Conservation (phyloP, 2,888 invertebrate species). For the Sinhomidia bicolor region DNA sequence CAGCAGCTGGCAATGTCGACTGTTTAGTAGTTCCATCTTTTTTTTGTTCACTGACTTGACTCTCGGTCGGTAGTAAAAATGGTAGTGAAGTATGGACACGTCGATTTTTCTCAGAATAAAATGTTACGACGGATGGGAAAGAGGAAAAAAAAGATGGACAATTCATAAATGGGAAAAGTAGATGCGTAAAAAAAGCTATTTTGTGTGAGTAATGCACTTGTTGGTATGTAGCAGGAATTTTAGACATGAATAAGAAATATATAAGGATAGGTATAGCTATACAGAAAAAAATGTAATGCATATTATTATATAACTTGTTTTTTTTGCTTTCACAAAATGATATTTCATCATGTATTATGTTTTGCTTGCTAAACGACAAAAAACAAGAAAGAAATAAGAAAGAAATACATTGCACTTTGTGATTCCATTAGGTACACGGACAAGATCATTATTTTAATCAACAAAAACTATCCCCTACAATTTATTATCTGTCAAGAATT, state of each 20-base stretch:
- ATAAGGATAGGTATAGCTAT: too few relatives aligned
- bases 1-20: constrained; percentile 60
- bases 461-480: constrained; percentile 21
- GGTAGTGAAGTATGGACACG: constrained; percentile 10
- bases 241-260: constrained; percentile 4
- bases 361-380: constrained; percentile 30
- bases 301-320: not conserved
- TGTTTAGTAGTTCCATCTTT: not conserved
- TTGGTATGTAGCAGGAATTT: constrained; percentile 34
- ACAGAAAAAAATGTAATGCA: too few relatives aligned
- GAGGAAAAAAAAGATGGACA: constrained; percentile 35
- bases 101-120: constrained; percentile 63
- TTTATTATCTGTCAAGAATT: constrained; percentile 61
- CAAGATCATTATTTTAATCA: constrained; percentile 60
- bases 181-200: constrained; percentile 4
- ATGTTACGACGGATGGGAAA: not conserved
- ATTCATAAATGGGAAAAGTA: constrained; percentile 28
- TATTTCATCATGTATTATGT: not conserved
- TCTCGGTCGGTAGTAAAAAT: not conserved
- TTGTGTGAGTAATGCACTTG: constrained; percentile 51
- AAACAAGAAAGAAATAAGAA: too few relatives aligned
- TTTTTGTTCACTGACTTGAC: not conserved
- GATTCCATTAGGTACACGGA: constrained; percentile 57
- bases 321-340: not conserved
- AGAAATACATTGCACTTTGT: constrained; percentile 45